Evolutionary conservation across 2,888 invertebrate genomes (phyloP).

Genomic region (Dasypolia templi): DNA sequence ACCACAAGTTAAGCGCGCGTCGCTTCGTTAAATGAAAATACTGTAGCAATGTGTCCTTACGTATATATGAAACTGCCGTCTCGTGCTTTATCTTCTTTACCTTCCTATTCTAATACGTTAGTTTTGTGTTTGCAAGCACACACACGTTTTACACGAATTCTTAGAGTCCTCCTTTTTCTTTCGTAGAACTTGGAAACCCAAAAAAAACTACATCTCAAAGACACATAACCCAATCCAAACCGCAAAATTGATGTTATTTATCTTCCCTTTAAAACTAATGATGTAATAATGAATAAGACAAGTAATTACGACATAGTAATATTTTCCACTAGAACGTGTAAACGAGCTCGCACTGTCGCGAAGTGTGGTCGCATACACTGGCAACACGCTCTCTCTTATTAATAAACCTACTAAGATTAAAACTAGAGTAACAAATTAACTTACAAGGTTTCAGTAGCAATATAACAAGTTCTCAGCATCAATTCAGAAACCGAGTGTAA

Average conservation of each 20-base stretch:
- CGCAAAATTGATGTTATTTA: conserved; percentile 13
- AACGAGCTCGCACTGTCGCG: conserved; percentile 66
- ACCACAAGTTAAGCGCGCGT: background rate
- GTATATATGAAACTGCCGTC: background rate
- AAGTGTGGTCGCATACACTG: conserved; percentile 74
- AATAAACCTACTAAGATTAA: conserved; percentile 79
- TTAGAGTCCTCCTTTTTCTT: background rate
- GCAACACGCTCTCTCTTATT: conserved; percentile 75
- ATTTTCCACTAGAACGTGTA: conserved; percentile 63
- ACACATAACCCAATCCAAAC: conserved; percentile 20
- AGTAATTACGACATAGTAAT: conserved; percentile 40
- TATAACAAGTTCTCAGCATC: background rate
- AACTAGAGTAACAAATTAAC: conserved; percentile 69
- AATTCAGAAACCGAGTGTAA: background rate
- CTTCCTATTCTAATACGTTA: background rate
- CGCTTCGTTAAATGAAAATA: background rate
- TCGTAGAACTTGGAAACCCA: background rate
- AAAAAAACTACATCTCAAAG: conserved; percentile 14
- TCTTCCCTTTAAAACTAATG: conserved; percentile 8
- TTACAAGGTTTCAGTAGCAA: conserved; percentile 34
- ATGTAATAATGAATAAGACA: conserved; percentile 15
- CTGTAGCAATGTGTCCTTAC: background rate
- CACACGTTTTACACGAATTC: background rate
- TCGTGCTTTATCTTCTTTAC: background rate
- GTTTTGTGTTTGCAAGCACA: background rate